These are phyloP conservation scores for Tapirus terrestris DNA, from an alignment of 2,113 vertebrate species.

Conservation along the genomic window DNA sequence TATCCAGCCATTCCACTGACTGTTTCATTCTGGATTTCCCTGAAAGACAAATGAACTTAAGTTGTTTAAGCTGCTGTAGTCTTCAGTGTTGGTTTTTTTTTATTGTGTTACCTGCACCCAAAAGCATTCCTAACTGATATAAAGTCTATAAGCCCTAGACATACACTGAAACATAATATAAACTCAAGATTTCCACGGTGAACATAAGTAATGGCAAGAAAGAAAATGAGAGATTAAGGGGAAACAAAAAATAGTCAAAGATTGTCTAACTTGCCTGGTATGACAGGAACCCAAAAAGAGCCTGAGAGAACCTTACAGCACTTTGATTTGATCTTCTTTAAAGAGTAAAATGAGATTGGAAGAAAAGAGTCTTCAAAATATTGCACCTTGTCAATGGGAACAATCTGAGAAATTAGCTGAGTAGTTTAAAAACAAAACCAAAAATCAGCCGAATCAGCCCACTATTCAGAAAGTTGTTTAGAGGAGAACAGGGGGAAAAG, in stretches of 20 bases:
- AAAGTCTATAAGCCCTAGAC: not conserved
- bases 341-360: not conserved
- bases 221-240: not conserved
- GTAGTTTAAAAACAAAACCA: not conserved
- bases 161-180: not conserved
- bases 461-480: not conserved
- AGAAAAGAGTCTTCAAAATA: not conserved
- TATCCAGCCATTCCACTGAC: not conserved
- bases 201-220: not conserved
- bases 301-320: not conserved
- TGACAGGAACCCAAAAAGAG: conserved; percentile 8
- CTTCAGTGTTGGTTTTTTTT: not conserved
- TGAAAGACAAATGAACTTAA: not conserved
- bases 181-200: not conserved
- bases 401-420: not conserved
- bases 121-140: not conserved
- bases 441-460: not conserved
- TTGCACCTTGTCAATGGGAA: not conserved
- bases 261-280: not conserved
- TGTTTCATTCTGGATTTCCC: not conserved
- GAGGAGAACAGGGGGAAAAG: not conserved
- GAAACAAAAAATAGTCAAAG: not conserved
- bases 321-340: not conserved
- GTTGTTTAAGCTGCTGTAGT: not conserved
- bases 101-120: not conserved